These are phyloP conservation scores for Bombus vancouverensis DNA, from an alignment of 1,140 invertebrate species.

Conservation along the genomic window DNA sequence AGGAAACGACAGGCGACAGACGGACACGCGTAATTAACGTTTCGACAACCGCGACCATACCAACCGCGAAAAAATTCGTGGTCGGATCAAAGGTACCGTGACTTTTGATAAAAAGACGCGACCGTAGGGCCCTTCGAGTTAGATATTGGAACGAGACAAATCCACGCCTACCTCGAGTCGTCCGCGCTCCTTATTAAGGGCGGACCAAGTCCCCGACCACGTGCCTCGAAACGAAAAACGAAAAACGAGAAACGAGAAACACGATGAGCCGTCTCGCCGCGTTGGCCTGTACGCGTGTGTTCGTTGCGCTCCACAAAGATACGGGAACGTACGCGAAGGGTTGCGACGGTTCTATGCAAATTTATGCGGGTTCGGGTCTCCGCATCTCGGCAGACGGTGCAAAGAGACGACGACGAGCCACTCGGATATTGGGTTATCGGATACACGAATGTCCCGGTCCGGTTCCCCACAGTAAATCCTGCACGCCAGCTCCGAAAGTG, in stretches of 20 bases:
- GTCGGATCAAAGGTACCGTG: slow-evolving; percentile 29
- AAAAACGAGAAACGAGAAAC: slow-evolving; percentile 58
- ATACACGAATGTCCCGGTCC: slow-evolving; percentile 66
- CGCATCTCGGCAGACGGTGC: slow-evolving; percentile 21
- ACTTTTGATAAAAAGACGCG: slow-evolving; percentile 15
- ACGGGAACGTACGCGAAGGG: slow-evolving; percentile 36
- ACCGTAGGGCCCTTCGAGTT: slow-evolving; percentile 26
- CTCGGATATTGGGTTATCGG: slow-evolving; percentile 72
- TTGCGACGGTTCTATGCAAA: slow-evolving; percentile 65
- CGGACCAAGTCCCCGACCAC: slow-evolving; percentile 1
- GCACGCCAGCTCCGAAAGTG: slow-evolving; percentile 51
- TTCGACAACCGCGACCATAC: slow-evolving; percentile 1
- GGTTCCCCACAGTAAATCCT: slow-evolving; percentile 34
- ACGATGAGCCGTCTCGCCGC: not conserved
- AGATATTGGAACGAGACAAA: slow-evolving; percentile 60
- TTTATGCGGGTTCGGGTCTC: slow-evolving; percentile 57
- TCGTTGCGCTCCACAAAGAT: not conserved
- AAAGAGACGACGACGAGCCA: slow-evolving; percentile 40
- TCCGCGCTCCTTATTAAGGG: slow-evolving; percentile 66
- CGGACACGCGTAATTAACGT: slow-evolving; percentile 1
- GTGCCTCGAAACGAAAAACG: slow-evolving; percentile 44
- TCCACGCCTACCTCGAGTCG: slow-evolving; percentile 62
- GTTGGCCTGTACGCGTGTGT: not conserved
- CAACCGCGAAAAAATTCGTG: not conserved
- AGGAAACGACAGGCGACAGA: not conserved